Evolutionary conservation across 2,797 vertebrate species (phyloP), one percentile per base, ranked within the genome.

Genomic region (Delichon dasypus): DNA sequence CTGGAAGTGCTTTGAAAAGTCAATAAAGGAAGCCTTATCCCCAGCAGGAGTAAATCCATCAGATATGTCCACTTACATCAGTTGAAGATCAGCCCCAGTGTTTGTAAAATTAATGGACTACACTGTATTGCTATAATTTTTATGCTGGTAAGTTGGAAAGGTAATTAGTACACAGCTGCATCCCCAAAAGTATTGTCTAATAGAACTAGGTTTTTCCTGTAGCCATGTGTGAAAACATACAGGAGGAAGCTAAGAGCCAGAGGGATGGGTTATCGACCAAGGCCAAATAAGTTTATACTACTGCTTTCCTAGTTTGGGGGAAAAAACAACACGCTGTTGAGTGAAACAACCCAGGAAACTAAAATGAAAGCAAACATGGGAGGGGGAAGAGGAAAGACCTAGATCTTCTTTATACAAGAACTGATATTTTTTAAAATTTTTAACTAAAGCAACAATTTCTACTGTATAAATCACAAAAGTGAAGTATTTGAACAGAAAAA

Each of bases 51-150:
- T 71, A 88, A 95, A 89, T 89, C 55, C 36, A 55, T 78, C 87
- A 86, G 88, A 75, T 85, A 72, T 0, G 0, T 88, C 62, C 47
- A 57, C 30, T 70, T 81, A 36, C 7, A 81, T 83, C 44, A 53
- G 40, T n/a, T 68, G 89, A 92, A 80, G 62, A 73, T 83, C 87
- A 85, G 36, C 26, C 48, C 30, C n/a, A 42, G 1, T 19, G 11
- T 93, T 94, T 64, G 51, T 70, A 70, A 93, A 93, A 93, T 89
- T 89, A 95, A 94, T 89, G 70, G 44, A 25, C 87, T 93, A 81
- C 62, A 47, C 68, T 84, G 76, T 47, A 93, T 44, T 75, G 62
- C 32, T 91, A 92, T 88, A 14, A 66, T 86, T 94, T 91, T 94
- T 89, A 64, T 92, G 40, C 29, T 91, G 60, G 40, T 80, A 80